These are phyloP conservation scores for Megaleporinus macrocephalus DNA, from an alignment of 2,113 vertebrate species.

Conservation along the genomic window DNA sequence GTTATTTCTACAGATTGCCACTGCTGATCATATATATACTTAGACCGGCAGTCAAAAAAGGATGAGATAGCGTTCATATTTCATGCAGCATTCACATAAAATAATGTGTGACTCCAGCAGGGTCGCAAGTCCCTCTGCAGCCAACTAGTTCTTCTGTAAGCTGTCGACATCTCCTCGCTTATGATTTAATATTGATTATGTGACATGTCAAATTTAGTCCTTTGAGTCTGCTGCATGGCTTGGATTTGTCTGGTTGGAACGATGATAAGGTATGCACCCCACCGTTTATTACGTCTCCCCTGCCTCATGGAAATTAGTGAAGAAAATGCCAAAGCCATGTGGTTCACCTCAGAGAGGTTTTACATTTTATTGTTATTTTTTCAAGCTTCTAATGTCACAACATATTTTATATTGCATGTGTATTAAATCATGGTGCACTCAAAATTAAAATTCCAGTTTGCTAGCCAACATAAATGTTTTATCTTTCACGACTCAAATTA, in stretches of 20 bases:
- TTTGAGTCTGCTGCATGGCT: constrained; percentile 1
- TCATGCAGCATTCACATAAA: background rate
- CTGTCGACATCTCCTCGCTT: constrained; percentile 9
- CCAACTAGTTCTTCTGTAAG: constrained; percentile 17
- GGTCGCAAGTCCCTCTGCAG: background rate
- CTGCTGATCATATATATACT: background rate
- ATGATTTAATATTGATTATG: constrained; percentile 41
- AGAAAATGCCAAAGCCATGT: constrained; percentile 26
- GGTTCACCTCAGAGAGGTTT: background rate
- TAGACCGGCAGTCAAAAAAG: background rate
- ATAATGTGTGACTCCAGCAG: background rate
- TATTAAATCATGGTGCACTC: constrained; percentile 18
- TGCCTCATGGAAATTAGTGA: background rate
- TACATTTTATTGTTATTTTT: background rate
- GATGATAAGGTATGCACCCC: background rate
- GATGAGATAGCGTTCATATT: background rate
- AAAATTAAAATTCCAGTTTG: constrained; percentile 28
- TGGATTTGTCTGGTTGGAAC: background rate
- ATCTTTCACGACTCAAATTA: constrained; percentile 24
- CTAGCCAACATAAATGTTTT: constrained; percentile 30
- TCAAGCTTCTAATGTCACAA: background rate
- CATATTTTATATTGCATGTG: background rate
- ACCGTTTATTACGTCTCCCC: background rate
- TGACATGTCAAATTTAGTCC: constrained; percentile 36
- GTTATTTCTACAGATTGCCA: background rate